These are phyloP conservation scores for Heliconius cydno DNA, from an alignment of 2,888 invertebrate species.

Conservation along the genomic window DNA sequence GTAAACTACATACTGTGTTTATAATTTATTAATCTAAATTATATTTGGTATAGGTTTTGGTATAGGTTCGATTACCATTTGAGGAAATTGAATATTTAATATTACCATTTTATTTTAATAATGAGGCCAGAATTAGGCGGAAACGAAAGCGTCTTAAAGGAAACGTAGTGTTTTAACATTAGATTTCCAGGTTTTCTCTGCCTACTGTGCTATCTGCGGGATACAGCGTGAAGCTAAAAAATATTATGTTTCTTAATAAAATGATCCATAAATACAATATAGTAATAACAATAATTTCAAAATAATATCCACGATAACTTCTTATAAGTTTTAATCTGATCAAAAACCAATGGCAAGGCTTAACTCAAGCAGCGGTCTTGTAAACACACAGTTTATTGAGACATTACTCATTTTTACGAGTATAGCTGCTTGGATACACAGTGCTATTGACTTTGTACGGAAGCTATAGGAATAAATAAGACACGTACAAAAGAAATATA, in stretches of 20 bases:
- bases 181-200: not conserved
- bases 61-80: not conserved
- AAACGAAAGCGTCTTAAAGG: not conserved
- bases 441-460: slow-evolving; percentile 34
- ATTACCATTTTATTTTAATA: not conserved
- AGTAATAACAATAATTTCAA: slow-evolving; percentile 6
- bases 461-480: slow-evolving; percentile 27
- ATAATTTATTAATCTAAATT: slow-evolving; percentile 19
- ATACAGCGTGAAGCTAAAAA: not conserved
- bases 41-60: not conserved
- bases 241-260: not conserved
- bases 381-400: slow-evolving; percentile 55
- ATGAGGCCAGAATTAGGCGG: not conserved
- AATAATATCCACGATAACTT: slow-evolving; percentile 23
- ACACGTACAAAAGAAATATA: slow-evolving; percentile 35
- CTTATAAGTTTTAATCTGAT: slow-evolving; percentile 32
- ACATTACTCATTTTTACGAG: slow-evolving; percentile 53
- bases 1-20: not conserved
- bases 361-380: slow-evolving; percentile 40
- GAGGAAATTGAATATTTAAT: not conserved
- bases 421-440: slow-evolving; percentile 53
- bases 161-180: not conserved
- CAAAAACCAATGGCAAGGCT: slow-evolving; percentile 25
- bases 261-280: no score
- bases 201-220: not conserved